These are phyloP conservation scores for Emydura subglobosa DNA, from an alignment of 2,113 vertebrate species.

Conservation along the genomic window DNA sequence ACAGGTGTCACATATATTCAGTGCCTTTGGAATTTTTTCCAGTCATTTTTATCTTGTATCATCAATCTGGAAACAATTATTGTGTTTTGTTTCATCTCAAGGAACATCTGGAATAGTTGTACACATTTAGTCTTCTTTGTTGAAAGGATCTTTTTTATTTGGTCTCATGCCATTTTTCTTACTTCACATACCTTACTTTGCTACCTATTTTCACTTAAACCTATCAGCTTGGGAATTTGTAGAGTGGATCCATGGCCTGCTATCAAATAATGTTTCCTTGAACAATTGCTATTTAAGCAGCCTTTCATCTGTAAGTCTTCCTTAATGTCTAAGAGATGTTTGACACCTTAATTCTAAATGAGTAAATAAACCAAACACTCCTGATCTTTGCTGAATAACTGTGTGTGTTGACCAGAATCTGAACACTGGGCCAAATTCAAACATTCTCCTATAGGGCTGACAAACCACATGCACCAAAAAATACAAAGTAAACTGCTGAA, in stretches of 20 bases:
- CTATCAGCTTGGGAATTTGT: background rate
- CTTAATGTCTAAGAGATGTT: background rate
- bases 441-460: background rate
- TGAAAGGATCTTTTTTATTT: conserved; percentile 66
- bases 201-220: conserved; percentile 67
- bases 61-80: conserved; percentile 61
- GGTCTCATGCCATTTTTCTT: conserved; percentile 65
- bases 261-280: background rate
- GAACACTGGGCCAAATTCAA: background rate
- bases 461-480: background rate
- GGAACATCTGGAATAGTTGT: conserved; percentile 74
- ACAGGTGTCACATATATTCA: conserved; percentile 65
- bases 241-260: conserved; percentile 9
- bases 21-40: conserved; percentile 40
- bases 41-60: conserved; percentile 58
- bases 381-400: background rate
- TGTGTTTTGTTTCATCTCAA: conserved; percentile 73
- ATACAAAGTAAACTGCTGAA: background rate
- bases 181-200: conserved; percentile 48
- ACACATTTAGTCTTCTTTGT: conserved; percentile 53
- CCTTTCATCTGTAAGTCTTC: background rate
- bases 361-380: background rate
- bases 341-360: background rate
- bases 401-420: background rate
- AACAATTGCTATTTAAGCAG: conserved; percentile 7